These are phyloP conservation scores for Leptinotarsa juncta DNA, from an alignment of 2,888 invertebrate species.

Conservation along the genomic window DNA sequence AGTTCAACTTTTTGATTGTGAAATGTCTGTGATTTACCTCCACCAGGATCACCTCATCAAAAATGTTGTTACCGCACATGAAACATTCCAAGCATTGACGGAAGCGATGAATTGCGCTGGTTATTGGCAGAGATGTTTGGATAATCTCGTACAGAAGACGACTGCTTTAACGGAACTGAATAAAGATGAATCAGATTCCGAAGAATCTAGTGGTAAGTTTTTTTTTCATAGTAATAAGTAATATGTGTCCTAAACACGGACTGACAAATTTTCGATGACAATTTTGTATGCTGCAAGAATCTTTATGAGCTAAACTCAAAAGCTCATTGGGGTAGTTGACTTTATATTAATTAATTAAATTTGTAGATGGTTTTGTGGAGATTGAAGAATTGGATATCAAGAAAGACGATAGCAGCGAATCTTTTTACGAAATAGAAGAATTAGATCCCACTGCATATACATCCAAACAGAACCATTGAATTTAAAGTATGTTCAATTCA, in stretches of 20 bases:
- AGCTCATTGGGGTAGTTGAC: background rate
- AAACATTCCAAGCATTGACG: constrained; percentile 58
- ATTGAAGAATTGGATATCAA: constrained; percentile 37
- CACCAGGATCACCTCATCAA: constrained; percentile 57
- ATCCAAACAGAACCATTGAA: background rate
- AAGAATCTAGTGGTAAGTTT: constrained; percentile 34
- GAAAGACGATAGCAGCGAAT: constrained; percentile 45
- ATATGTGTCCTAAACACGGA: too few relatives aligned
- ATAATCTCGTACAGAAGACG: constrained; percentile 57
- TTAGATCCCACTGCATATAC: constrained; percentile 16
- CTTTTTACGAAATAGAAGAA: constrained; percentile 53
- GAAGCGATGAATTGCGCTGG: constrained; percentile 60
- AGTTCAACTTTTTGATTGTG: too few relatives aligned
- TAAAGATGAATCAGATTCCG: constrained; percentile 25
- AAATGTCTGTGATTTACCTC: too few relatives aligned
- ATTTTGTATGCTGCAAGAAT: too few relatives aligned
- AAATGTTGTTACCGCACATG: constrained; percentile 58
- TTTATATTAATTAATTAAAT: background rate
- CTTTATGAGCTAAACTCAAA: too few relatives aligned
- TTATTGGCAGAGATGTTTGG: constrained; percentile 61
- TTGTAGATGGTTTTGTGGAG: constrained; percentile 32
- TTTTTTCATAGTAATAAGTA: background rate
- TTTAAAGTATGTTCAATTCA: background rate
- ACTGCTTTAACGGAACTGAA: constrained; percentile 47
- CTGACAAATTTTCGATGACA: too few relatives aligned